phyloP scores from a whole-genome alignment of 2,113 vertebrate genomes.

The Myrmophylax atrothorax region DNA sequence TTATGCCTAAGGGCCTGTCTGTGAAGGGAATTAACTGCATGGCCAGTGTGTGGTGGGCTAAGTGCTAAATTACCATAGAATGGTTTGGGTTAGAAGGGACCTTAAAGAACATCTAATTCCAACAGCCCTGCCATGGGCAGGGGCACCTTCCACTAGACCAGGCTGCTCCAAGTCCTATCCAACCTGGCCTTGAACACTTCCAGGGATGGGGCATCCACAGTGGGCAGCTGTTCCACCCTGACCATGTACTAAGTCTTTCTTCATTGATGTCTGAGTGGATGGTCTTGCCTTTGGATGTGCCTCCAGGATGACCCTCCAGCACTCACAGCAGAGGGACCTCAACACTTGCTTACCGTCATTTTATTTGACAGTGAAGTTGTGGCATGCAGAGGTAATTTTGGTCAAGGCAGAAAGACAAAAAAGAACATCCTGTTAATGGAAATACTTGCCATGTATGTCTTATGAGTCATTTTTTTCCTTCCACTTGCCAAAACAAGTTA shows the following conservation, averaged over 20 bases:
- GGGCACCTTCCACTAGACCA: background rate
- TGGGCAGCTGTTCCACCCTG: background rate
- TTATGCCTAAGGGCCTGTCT: background rate
- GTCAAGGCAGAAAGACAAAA: background rate
- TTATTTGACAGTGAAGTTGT: background rate
- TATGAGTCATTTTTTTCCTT: background rate
- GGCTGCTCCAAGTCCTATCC: background rate
- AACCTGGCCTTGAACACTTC: background rate
- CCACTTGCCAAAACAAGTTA: slow-evolving; percentile 15
- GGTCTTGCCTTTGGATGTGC: background rate
- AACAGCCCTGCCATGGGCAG: background rate
- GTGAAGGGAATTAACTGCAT: background rate
- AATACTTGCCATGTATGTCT: background rate
- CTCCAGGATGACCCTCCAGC: accelerated
- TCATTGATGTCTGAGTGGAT: background rate
- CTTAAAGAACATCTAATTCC: background rate
- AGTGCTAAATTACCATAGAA: too few relatives aligned
- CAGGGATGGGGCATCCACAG: background rate
- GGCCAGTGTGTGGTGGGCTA: background rate
- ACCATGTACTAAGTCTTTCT: background rate
- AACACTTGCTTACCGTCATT: background rate
- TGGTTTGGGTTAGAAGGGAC: background rate
- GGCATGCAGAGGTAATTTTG: background rate
- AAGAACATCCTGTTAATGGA: background rate
- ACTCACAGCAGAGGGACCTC: background rate